phyloP scores from a whole-genome alignment of 2,888 invertebrate species.

The Drosophila subquinaria region DNA sequence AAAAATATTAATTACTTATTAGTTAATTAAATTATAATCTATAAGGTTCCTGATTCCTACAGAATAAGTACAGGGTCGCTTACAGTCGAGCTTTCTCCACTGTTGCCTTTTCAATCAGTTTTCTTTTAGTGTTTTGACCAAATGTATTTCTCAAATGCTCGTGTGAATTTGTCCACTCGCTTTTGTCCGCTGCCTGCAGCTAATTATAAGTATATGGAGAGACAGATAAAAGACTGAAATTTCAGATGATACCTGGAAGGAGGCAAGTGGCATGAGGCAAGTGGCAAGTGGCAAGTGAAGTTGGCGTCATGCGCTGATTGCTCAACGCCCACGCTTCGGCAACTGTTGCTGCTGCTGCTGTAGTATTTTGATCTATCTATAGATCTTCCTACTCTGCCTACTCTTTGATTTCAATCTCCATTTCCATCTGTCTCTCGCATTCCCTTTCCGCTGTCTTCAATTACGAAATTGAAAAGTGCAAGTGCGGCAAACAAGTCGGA shows the following conservation, averaged over 20 bases:
- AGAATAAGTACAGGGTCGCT: neutral
- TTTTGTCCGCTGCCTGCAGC: conserved; percentile 1
- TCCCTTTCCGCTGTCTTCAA: conserved; percentile 45
- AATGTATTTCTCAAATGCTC: conserved; percentile 20
- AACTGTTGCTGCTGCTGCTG: conserved; percentile 42
- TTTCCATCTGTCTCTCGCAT: conserved; percentile 4
- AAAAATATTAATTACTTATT: too few relatives aligned
- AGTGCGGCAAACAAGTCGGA: conserved; percentile 52
- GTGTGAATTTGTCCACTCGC: conserved; percentile 53
- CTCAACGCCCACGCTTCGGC: conserved; percentile 71
- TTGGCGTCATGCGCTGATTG: conserved; percentile 75
- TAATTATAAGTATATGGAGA: conserved; percentile 28
- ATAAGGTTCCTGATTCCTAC: neutral
- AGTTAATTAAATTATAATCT: too few relatives aligned
- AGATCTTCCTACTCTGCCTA: conserved; percentile 16
- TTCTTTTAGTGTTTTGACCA: conserved; percentile 15
- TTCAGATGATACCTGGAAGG: conserved; percentile 4
- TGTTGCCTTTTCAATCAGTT: neutral
- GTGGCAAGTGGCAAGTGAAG: conserved; percentile 44
- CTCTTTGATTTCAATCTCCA: neutral
- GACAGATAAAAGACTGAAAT: conserved; percentile 12
- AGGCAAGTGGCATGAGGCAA: conserved; percentile 2
- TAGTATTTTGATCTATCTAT: conserved; percentile 16
- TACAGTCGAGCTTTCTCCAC: neutral
- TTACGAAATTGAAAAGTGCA: conserved; percentile 76